These are phyloP conservation scores for Eupithecia insigniata DNA, from an alignment of 2,888 invertebrate species.

Conservation along the genomic window DNA sequence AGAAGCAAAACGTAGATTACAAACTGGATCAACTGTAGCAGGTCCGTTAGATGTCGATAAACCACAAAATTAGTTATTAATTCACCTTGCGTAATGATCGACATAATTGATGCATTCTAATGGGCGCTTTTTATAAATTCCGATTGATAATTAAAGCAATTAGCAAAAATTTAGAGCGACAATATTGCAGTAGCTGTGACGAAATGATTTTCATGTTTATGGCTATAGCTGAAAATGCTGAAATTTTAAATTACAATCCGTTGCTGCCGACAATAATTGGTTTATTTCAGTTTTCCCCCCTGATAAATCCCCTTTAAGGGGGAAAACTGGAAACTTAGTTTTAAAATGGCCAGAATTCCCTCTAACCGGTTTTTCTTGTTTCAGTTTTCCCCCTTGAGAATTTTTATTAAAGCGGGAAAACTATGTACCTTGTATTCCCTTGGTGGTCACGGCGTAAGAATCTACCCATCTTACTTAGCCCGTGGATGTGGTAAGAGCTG, in stretches of 20 bases:
- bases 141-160: slow-evolving; percentile 17
- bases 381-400: too few relatives aligned
- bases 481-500: too few relatives aligned
- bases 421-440: too few relatives aligned
- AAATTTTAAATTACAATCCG: not conserved
- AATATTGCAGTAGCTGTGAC: not conserved
- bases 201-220: not conserved
- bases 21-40: not conserved
- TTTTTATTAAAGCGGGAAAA: too few relatives aligned
- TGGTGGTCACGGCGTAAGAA: too few relatives aligned
- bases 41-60: not conserved
- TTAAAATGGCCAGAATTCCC: too few relatives aligned
- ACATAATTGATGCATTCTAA: slow-evolving; percentile 14
- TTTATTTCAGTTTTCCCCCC: too few relatives aligned
- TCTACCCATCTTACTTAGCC: too few relatives aligned
- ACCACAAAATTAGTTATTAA: not conserved
- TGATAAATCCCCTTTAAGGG: too few relatives aligned
- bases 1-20: not conserved
- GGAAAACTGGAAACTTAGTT: too few relatives aligned
- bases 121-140: slow-evolving; percentile 20
- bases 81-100: not conserved
- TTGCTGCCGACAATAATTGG: not conserved
- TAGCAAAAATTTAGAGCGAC: slow-evolving; percentile 19
- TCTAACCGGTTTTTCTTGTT: too few relatives aligned
- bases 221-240: not conserved